Base-by-base conservation (phyloP, 1,140 invertebrate genomes). In the Lepidotrigona ventralis region DNA sequence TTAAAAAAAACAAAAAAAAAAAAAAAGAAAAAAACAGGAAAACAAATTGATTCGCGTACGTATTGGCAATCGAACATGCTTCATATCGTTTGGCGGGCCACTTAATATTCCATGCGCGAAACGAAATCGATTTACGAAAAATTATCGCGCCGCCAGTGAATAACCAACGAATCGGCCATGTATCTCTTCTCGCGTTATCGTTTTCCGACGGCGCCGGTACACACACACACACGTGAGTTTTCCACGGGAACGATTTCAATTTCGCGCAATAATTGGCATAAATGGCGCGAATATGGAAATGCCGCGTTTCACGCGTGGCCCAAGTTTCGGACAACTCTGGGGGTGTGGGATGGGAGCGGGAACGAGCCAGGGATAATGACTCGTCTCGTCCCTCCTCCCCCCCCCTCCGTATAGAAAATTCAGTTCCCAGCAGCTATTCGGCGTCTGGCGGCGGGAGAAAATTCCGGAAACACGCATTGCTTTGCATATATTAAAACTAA, bases 401-500 rank as follows among this genome's bases (percentile, higher is more conserved):
- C n/a, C n/a, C 11, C 17, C 23, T 33, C 11, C 33, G 23, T 51
- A 73, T 83, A 83, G 77, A 79, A 83, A 83, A 83, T 79, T 79
- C 81, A 83, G 69, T 83, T 83, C 54, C 68, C 82, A 73, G 53
- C 82, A 73, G 53, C 58, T 73, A 73, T 83, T 73, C 82, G 46
- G 71, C 76, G 69, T 79, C 76, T 79, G 73, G 69, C 54, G 23
- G n/a, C 69, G 53, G 46, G 23, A 79, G 82, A 83, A 83, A 83
- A 83, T 83, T 79, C 82, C 54, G 76, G 82, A 73, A 83, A 79
- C 77, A 79, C 82, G 77, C 82, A 83, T 79, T 66, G 82, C 58
- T 83, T 83, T 83, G 76, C 82, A 83, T 83, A 79, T n/a, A 79
- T 79, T 79, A 83, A 83, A 83, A 72, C 82, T 83, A 83, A 83